A percentile compares a stretch with the other conserved stretches of the same genome.
phyloP scores from a whole-genome alignment of 2,113 vertebrate genomes.

The Rhinoderma darwinii region DNA sequence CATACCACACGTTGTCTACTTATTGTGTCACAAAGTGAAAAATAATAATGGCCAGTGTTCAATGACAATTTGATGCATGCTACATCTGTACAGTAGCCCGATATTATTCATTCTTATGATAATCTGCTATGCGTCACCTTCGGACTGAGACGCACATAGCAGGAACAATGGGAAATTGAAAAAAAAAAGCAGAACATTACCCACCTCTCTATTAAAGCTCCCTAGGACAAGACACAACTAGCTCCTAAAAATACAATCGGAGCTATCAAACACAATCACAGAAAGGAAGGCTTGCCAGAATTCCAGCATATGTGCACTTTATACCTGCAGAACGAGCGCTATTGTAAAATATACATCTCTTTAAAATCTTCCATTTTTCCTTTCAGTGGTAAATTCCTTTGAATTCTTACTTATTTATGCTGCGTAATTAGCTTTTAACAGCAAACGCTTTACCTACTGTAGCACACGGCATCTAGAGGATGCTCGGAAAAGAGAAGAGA shows the following conservation, averaged over 20 bases:
- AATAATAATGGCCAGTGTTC: background rate
- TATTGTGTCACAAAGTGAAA: background rate
- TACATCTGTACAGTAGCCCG: background rate
- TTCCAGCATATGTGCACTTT: background rate
- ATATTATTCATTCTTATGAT: background rate
- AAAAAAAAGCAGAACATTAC: background rate
- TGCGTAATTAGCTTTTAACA: slow-evolving; percentile 44
- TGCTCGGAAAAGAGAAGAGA: background rate
- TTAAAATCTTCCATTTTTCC: background rate
- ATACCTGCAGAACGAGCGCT: background rate
- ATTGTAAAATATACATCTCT: background rate
- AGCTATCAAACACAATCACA: background rate
- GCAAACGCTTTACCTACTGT: slow-evolving; percentile 39
- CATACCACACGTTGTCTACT: background rate
- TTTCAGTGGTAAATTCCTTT: slow-evolving; percentile 18
- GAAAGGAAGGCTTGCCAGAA: background rate
- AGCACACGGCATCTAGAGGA: slow-evolving; percentile 18
- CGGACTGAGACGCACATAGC: background rate
- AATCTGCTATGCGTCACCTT: background rate
- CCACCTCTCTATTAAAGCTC: background rate
- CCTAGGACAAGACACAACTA: background rate
- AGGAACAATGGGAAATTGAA: background rate
- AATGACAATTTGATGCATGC: background rate
- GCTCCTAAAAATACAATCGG: background rate
- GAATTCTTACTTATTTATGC: slow-evolving; percentile 46